Evolutionary conservation across 2,113 vertebrate species (phyloP).

Genomic region (Loxodonta africana): DNA sequence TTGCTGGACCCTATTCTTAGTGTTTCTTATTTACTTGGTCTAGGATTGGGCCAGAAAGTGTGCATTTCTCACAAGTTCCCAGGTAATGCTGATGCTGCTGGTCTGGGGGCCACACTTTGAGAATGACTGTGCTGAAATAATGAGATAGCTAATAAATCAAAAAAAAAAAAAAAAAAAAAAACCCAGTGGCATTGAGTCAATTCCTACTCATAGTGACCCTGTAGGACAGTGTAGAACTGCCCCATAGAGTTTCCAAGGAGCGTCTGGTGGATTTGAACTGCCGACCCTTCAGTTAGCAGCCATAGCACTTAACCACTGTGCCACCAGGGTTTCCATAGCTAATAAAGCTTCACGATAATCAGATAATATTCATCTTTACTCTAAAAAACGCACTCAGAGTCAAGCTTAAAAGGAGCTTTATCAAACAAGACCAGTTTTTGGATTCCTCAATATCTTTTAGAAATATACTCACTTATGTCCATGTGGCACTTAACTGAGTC

Average conservation of each 20-base stretch:
- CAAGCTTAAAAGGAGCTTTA: constrained; percentile 9
- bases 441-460: not conserved
- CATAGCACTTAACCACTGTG: no score
- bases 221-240: no score
- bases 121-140: not conserved
- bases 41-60: not conserved
- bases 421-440: not conserved
- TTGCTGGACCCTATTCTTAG: not conserved
- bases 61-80: not conserved
- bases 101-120: not conserved
- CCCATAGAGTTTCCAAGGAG: no score
- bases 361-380: not conserved
- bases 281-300: no score
- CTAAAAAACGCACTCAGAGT: not conserved
- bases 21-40: not conserved
- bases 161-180: no score
- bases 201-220: no score
- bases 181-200: no score
- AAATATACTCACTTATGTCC: not conserved
- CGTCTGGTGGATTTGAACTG: no score
- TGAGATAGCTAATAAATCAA: not conserved
- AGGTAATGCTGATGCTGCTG: not conserved
- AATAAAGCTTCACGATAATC: not conserved
- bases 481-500: not conserved
- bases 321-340: not conserved